Conservation (phyloP, 2,888 invertebrate species). For the Chrysomela aeneicollis region DNA sequence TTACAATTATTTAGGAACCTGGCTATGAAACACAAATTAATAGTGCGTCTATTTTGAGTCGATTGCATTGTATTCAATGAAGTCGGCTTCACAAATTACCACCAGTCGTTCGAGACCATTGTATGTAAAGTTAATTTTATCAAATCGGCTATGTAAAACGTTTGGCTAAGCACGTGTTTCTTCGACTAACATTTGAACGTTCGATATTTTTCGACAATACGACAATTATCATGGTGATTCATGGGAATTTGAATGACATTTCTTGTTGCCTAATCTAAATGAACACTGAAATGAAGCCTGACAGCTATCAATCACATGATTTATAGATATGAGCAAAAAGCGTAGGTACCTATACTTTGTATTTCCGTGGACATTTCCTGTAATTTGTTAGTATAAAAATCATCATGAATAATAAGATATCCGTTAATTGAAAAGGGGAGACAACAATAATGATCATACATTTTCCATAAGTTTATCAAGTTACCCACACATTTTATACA, state of each 20-base stretch:
- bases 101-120: slow-evolving; percentile 29
- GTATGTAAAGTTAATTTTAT: slow-evolving; percentile 41
- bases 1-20: slow-evolving; percentile 14
- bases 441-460: too few relatives aligned
- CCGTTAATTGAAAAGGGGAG: neutral
- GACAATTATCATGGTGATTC: slow-evolving; percentile 1
- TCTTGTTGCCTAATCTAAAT: slow-evolving; percentile 1
- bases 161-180: slow-evolving; percentile 34
- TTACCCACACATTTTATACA: too few relatives aligned
- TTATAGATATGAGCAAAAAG: neutral
- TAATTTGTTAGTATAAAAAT: neutral
- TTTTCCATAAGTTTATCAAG: too few relatives aligned
- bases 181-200: slow-evolving; percentile 4
- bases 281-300: neutral
- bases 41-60: slow-evolving; percentile 28
- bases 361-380: neutral
- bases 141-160: slow-evolving; percentile 34
- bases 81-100: slow-evolving; percentile 35
- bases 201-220: neutral
- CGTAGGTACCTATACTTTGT: slow-evolving; percentile 1
- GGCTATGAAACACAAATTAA: slow-evolving; percentile 31
- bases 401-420: neutral
- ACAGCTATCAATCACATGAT: neutral
- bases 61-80: slow-evolving; percentile 40
- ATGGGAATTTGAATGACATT: neutral